These are phyloP conservation scores for Sesamia inferens DNA, from an alignment of 2,888 invertebrate genomes.

Conservation along the genomic window DNA sequence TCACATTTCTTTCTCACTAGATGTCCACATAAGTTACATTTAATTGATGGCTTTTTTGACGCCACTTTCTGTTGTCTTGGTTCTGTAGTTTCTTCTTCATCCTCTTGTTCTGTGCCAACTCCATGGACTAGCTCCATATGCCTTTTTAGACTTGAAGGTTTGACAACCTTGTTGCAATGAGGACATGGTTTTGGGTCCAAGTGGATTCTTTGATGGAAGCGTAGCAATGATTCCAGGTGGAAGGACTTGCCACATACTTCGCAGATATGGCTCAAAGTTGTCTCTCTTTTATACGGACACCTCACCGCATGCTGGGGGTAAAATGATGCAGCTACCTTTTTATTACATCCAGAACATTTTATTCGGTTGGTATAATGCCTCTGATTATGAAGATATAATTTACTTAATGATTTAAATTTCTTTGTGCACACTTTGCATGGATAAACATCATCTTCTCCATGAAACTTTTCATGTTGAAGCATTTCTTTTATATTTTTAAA, in stretches of 20 bases:
- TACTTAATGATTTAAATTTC: constrained; percentile 68
- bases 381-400: constrained; percentile 73
- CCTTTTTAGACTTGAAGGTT: constrained; percentile 62
- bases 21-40: constrained; percentile 66
- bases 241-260: constrained; percentile 71
- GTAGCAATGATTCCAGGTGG: constrained; percentile 61
- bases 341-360: constrained; percentile 71
- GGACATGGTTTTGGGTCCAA: constrained; percentile 65
- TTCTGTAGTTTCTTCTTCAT: not conserved
- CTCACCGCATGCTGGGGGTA: constrained; percentile 69
- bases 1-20: constrained; percentile 63
- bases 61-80: not conserved
- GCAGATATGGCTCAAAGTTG: constrained; percentile 63
- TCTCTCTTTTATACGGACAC: constrained; percentile 63
- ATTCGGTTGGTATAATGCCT: constrained; percentile 71
- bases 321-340: constrained; percentile 68
- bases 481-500: constrained; percentile 72
- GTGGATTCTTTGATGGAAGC: constrained; percentile 68
- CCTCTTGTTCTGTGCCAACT: not conserved
- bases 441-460: constrained; percentile 64
- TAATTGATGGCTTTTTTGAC: constrained; percentile 30
- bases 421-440: constrained; percentile 74
- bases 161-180: constrained; percentile 62
- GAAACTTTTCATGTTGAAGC: constrained; percentile 69
- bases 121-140: constrained; percentile 69